phyloP scores from a whole-genome alignment of 2,113 vertebrate species.

The Anguilla japonica region DNA sequence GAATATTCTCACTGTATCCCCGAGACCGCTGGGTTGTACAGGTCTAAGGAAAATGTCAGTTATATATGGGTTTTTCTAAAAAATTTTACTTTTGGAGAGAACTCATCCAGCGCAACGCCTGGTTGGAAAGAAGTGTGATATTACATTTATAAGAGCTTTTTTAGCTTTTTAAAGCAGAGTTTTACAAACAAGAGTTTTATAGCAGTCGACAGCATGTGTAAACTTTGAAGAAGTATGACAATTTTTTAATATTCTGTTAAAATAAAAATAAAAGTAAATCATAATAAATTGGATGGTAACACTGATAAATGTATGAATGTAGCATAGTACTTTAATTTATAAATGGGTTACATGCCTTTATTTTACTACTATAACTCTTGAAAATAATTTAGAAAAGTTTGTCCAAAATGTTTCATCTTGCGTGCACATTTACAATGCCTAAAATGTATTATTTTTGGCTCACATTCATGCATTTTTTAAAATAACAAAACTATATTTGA shows the following conservation, averaged over 20 bases:
- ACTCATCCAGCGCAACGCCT: neutral
- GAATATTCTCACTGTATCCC: constrained; percentile 16
- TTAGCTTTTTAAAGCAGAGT: neutral
- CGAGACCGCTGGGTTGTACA: neutral
- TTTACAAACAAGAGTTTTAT: neutral
- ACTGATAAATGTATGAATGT: neutral
- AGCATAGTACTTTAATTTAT: neutral
- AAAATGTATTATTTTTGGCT: neutral
- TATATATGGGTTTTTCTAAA: neutral
- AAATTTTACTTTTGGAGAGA: neutral
- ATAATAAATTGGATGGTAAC: neutral
- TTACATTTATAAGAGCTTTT: neutral
- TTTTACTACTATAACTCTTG: neutral
- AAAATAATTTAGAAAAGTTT: neutral
- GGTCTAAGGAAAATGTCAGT: neutral
- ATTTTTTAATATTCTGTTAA: neutral
- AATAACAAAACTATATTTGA: no score
- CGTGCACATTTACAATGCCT: neutral
- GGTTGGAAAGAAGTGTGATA: neutral
- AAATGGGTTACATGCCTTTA: neutral
- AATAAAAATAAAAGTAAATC: neutral
- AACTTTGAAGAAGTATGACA: neutral
- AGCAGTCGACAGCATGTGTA: neutral
- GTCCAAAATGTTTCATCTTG: neutral
- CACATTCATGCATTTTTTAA: neutral